Conservation (phyloP, 2,797 vertebrate species). For the Coendou prehensilis region DNA sequence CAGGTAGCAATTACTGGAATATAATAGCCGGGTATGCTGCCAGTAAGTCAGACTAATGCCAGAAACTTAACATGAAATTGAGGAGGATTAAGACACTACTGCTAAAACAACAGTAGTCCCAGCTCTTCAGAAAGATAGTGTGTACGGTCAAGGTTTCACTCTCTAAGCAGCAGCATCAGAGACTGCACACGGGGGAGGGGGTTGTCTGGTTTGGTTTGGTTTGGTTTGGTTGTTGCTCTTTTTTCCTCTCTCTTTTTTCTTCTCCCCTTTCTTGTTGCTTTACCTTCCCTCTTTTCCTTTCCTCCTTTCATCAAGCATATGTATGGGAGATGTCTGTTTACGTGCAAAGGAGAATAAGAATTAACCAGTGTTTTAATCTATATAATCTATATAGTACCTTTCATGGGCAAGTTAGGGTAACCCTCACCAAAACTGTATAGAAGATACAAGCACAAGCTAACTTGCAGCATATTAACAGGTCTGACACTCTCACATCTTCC, state of each 20-base stretch:
- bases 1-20: background rate
- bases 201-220: background rate
- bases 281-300: background rate
- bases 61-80: background rate
- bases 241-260: background rate
- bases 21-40: background rate
- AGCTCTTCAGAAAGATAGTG: background rate
- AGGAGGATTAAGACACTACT: background rate
- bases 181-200: background rate
- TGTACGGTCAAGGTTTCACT: background rate
- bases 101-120: background rate
- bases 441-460: background rate
- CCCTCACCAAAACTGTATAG: background rate
- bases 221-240: background rate
- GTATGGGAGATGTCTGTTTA: background rate
- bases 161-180: background rate
- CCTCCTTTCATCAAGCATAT: background rate
- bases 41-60: too few relatives aligned
- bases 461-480: background rate
- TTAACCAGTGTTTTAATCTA: background rate
- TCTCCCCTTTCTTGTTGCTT: background rate
- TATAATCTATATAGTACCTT: background rate
- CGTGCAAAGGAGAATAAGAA: background rate
- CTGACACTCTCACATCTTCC: background rate
- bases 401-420: background rate